Evolutionary conservation across 2,888 invertebrate genomes (phyloP), one percentile per base, ranked within the genome.

Genomic region (Aricia artaxerxes): DNA sequence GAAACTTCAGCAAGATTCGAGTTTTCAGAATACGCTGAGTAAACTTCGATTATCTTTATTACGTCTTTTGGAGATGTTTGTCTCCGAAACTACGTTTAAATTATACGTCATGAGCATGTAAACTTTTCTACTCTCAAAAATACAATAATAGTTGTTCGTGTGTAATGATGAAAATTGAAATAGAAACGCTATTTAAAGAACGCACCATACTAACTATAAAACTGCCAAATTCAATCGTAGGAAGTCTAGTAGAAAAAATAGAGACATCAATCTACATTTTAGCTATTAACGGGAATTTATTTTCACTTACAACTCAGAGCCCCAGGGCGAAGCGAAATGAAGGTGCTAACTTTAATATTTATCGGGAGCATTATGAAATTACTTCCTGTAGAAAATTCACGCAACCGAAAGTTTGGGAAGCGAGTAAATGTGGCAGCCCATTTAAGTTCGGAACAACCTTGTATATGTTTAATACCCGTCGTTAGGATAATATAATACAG

Each of bases 381-480:
- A 77, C 79, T 76, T 79, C 79, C 64, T 79, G 78, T 76, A 60
- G 57, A 80, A 78, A 79, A 61, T 75, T 78, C 35, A 57, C 57
- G 78, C 80, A 80, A 80, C 80, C 81, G 11, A 82, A 83, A 81
- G 79, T 81, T 82, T 79, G 73, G 78, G 82, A 83, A 78, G 83
- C 82, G 82, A 82, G 80, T 76, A 81, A 81, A 82, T 80, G 81
- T 80, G 82, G 80, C 79, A 83, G 82, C 83, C 83, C 82, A 83
- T 85, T 84, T 83, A 83, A 84, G 81, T 84, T 84, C 83, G 83
- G 82, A 85, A 84, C 83, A 84, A 84, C 80, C 44, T 35, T 31
- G 49, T 79, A 49, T 75, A 79, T 73, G 31, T 73, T 79, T 79
- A 75, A 79, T 75, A 73, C 60, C 78, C 60, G 53, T 57, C 44